These are phyloP conservation scores for Phengaris alcon DNA, from an alignment of 2,888 invertebrate genomes.

Conservation along the genomic window DNA sequence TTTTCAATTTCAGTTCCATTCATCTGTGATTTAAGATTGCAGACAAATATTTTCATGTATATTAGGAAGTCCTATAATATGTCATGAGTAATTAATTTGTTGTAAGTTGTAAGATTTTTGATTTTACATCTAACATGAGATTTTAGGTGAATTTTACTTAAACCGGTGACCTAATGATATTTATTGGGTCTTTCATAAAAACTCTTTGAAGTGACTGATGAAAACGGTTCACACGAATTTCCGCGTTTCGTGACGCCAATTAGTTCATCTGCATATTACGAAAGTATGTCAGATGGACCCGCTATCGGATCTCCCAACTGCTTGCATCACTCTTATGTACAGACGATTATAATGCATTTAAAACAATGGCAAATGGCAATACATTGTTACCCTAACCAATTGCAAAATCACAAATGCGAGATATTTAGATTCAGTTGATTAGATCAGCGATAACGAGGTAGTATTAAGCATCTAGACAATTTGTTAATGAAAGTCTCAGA, in stretches of 20 bases:
- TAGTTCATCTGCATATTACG: constrained; percentile 27
- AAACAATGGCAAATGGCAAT: constrained; percentile 17
- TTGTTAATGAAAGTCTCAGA: neutral
- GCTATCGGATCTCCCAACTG: constrained; percentile 30
- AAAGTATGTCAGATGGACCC: constrained; percentile 32
- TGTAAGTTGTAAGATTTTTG: no score
- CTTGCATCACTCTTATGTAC: constrained; percentile 23
- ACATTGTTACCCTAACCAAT: constrained; percentile 17
- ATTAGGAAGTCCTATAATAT: no score
- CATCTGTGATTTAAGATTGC: no score
- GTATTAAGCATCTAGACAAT: neutral
- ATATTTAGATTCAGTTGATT: neutral
- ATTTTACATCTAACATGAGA: neutral
- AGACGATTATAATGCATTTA: constrained; percentile 25
- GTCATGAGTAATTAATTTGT: no score
- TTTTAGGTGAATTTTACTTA: neutral
- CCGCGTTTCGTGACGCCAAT: constrained; percentile 26
- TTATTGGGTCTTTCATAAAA: neutral
- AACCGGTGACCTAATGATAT: neutral
- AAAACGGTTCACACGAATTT: constrained; percentile 6
- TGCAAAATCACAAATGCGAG: constrained; percentile 1
- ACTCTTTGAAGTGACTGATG: neutral
- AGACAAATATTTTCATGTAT: no score
- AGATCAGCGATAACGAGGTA: neutral
- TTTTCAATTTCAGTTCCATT: no score